These are phyloP conservation scores for Drosophila nigrodunni DNA, from an alignment of 1,140 invertebrate genomes.

Conservation along the genomic window DNA sequence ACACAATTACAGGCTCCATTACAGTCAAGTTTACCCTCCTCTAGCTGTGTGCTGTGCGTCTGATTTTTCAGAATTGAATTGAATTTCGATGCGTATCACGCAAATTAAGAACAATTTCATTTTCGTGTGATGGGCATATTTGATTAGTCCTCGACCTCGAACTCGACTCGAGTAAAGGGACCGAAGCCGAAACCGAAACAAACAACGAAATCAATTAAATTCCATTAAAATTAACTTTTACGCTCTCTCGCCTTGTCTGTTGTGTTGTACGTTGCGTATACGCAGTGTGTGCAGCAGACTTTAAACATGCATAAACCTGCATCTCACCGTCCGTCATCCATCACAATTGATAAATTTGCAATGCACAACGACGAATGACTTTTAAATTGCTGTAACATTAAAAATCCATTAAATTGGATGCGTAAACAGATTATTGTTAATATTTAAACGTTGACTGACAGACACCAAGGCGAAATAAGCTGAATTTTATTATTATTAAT, in stretches of 20 bases:
- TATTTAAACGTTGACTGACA: neutral
- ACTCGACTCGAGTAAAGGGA: constrained; percentile 8
- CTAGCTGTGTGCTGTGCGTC: neutral
- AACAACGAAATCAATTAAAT: constrained; percentile 37
- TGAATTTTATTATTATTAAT: neutral
- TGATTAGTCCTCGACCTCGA: constrained; percentile 31
- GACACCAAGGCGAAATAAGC: neutral
- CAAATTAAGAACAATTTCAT: constrained; percentile 61
- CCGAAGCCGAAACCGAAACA: constrained; percentile 7
- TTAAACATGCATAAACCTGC: constrained; percentile 23
- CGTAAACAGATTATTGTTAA: neutral
- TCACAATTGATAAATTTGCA: constrained; percentile 43
- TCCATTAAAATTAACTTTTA: constrained; percentile 33
- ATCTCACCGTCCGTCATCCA: neutral
- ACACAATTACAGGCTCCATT: too few species aligned
- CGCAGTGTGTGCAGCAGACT: neutral
- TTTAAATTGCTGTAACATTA: constrained; percentile 43
- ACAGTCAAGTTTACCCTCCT: too few species aligned
- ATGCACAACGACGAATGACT: constrained; percentile 26
- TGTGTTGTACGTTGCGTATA: constrained; percentile 33
- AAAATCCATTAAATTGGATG: constrained; percentile 26
- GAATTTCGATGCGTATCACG: constrained; percentile 58
- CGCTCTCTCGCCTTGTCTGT: neutral
- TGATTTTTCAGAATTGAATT: constrained; percentile 29
- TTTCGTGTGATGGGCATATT: constrained; percentile 59